Evolutionary conservation across 2,888 invertebrate genomes (phyloP).

Genomic region (Heteropelma amictum): DNA sequence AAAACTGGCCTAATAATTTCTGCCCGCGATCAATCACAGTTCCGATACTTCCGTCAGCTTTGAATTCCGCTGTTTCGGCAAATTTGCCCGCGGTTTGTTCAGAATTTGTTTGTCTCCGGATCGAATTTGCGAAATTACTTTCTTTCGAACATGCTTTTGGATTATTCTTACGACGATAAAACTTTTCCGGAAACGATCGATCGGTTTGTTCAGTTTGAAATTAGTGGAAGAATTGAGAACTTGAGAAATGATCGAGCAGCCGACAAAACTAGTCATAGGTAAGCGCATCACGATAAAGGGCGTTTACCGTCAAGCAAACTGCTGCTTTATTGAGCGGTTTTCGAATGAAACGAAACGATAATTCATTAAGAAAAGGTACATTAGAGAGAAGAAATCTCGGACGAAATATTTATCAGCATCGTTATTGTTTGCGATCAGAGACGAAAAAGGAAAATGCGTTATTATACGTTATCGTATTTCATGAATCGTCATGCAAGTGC

Average conservation of each 20-base stretch:
- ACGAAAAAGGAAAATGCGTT: neutral
- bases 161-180: too few relatives aligned
- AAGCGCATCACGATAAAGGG: constrained; percentile 15
- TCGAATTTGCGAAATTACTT: neutral
- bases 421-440: constrained; percentile 21
- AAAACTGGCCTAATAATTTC: constrained; percentile 42
- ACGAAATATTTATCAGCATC: constrained; percentile 16
- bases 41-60: neutral
- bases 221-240: neutral
- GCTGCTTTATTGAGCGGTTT: constrained; percentile 26
- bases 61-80: too few relatives aligned
- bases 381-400: constrained; percentile 18
- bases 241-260: constrained; percentile 33
- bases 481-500: constrained; percentile 32
- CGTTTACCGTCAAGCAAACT: constrained; percentile 12
- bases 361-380: neutral
- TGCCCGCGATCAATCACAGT: constrained; percentile 7
- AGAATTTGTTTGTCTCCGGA: neutral
- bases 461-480: constrained; percentile 25
- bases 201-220: neutral
- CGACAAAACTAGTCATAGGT: constrained; percentile 53
- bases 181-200: neutral
- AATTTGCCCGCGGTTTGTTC: too few relatives aligned
- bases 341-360: constrained; percentile 6
- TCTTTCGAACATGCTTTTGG: too few relatives aligned